Evolutionary conservation across 2,113 vertebrate genomes (phyloP).

Genomic region (Artemisiospiza belli): DNA sequence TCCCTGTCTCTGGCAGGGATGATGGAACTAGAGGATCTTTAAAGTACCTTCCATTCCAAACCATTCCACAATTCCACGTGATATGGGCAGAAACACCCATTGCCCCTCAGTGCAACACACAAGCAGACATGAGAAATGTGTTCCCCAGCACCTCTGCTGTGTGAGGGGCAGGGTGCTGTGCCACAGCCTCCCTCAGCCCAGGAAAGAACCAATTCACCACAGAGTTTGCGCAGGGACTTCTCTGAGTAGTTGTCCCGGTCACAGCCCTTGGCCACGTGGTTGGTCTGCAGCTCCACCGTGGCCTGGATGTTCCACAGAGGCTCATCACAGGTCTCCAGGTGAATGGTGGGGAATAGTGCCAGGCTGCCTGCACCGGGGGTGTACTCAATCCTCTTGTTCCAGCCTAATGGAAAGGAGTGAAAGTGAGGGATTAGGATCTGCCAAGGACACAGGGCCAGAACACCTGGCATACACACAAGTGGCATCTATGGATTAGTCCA

Average conservation of each 20-base stretch:
- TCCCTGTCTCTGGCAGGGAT: not conserved
- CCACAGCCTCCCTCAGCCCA: not conserved
- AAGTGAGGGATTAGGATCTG: not conserved
- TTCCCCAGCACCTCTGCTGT: not conserved
- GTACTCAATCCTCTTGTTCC: constrained; percentile 96
- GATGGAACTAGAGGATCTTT: not conserved
- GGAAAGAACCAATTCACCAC: constrained; percentile 77
- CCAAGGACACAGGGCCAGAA: not conserved
- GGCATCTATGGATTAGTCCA: not conserved
- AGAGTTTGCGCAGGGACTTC: constrained; percentile 91
- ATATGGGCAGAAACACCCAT: not conserved
- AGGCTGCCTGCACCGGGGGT: constrained; percentile 89
- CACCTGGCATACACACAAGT: not conserved
- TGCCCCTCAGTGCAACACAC: not conserved
- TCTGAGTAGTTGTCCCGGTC: constrained; percentile 97
- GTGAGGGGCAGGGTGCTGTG: not conserved
- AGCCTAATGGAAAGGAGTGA: constrained; percentile 75
- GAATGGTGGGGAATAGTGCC: constrained; percentile 91
- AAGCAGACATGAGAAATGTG: not conserved
- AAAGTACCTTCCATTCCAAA: not conserved
- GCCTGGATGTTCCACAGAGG: constrained; percentile 97
- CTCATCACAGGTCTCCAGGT: constrained; percentile 95
- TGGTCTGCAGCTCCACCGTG: constrained; percentile 94
- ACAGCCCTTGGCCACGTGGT: constrained; percentile 96
- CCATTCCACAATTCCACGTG: not conserved